Percentiles rank a stretch among this genome's conserved stretches.
Evolutionary conservation across 2,888 invertebrate species (phyloP).

Genomic region (Pocota personata): DNA sequence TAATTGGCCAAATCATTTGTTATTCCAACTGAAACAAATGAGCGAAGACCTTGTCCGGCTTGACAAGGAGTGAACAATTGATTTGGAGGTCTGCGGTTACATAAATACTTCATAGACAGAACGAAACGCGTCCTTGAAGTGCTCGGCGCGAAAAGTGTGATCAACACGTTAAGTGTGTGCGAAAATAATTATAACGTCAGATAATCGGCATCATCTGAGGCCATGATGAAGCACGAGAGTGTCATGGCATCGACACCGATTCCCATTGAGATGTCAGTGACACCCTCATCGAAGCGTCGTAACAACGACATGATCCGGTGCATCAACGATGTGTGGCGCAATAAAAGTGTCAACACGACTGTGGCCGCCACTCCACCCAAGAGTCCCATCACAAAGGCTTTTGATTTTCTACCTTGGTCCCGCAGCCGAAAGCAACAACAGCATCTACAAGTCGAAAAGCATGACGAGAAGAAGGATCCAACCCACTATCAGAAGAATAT

Average conservation of each 20-base stretch:
- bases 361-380: slow-evolving; percentile 74
- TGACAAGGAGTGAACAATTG: slow-evolving; percentile 61
- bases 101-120: slow-evolving; percentile 54
- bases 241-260: slow-evolving; percentile 71
- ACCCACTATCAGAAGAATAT: slow-evolving; percentile 80
- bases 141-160: slow-evolving; percentile 36
- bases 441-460: slow-evolving; percentile 29
- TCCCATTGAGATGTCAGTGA: slow-evolving; percentile 72
- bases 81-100: slow-evolving; percentile 40
- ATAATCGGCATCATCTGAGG: neutral
- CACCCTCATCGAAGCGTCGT: slow-evolving; percentile 63
- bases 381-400: slow-evolving; percentile 81
- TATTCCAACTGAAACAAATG: slow-evolving; percentile 27
- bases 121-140: slow-evolving; percentile 38
- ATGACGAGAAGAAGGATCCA: slow-evolving; percentile 74
- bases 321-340: slow-evolving; percentile 72
- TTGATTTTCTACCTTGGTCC: slow-evolving; percentile 82
- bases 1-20: slow-evolving; percentile 55
- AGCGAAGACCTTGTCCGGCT: slow-evolving; percentile 34
- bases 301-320: slow-evolving; percentile 74
- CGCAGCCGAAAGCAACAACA: slow-evolving; percentile 77
- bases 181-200: slow-evolving; percentile 29
- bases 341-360: slow-evolving; percentile 38
- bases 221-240: slow-evolving; percentile 72
- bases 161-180: slow-evolving; percentile 36